A percentile compares a stretch with the other conserved stretches of the same genome.
phyloP scores from a whole-genome alignment of 2,888 invertebrate genomes.

The Eupithecia abbreviata region DNA sequence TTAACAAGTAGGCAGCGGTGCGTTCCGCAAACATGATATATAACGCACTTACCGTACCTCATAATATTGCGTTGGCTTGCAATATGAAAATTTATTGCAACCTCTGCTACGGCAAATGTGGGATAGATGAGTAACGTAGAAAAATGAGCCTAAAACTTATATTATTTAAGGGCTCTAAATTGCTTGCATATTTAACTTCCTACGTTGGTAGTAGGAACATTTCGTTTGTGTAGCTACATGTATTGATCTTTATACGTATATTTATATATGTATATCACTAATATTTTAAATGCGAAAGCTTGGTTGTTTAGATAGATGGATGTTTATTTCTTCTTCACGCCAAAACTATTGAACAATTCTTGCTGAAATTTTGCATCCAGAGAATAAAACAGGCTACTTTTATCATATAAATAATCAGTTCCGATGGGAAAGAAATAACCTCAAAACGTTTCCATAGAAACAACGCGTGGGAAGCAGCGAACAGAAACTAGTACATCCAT shows the following conservation, averaged over 20 bases:
- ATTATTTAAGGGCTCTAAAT: slow-evolving; percentile 26
- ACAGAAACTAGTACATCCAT: not conserved
- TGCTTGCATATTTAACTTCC: not conserved
- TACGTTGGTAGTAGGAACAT: not conserved
- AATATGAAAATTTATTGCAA: slow-evolving; percentile 82
- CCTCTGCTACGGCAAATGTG: slow-evolving; percentile 65
- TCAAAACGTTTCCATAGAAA: no score
- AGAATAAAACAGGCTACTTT: no score
- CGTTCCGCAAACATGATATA: slow-evolving; percentile 76
- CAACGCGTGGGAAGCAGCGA: no score
- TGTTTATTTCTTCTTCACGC: no score
- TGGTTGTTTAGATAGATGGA: no score
- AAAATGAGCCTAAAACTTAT: slow-evolving; percentile 37
- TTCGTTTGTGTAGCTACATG: not conserved
- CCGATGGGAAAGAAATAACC: no score
- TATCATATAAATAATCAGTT: no score
- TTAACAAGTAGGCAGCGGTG: slow-evolving; percentile 68
- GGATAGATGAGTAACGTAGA: slow-evolving; percentile 53
- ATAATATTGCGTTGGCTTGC: slow-evolving; percentile 80
- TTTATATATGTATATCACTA: no score
- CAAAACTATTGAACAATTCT: no score
- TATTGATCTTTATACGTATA: not conserved
- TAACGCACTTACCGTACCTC: slow-evolving; percentile 74
- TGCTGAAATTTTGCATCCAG: no score
- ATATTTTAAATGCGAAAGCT: no score